Evolutionary conservation across 2,888 invertebrate genomes (phyloP), one percentile per base, ranked within the genome.

Genomic region (Darwinula stevensoni): DNA sequence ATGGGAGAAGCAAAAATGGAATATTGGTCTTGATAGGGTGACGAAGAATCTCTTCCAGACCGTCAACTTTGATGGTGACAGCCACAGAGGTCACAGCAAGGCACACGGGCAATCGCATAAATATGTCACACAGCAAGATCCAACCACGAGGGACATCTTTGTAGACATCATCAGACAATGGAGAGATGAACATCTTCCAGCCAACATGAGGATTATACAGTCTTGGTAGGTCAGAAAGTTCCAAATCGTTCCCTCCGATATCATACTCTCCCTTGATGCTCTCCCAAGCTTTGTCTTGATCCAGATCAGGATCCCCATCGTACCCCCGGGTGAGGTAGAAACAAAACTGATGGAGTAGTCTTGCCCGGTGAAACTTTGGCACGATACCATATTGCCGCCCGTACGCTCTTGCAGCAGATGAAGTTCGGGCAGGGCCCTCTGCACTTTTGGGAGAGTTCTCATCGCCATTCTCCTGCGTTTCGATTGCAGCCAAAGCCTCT

Each of bases 151-250:
- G 22, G 22, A 22, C 22, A n/a, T 6, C 6, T 22, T 22, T n/a
- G n/a, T n/a, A n/a, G n/a, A n/a, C n/a, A n/a, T n/a, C n/a, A n/a
- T n/a, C n/a, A n/a, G n/a, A n/a, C n/a, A n/a, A n/a, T n/a, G 71
- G 68, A 1, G 67, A 61, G 11, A 75, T 51, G 44, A 72, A 73
- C 50, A 66, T 67, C 45, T 63, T 66, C 69, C 71, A 73, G 39
- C 53, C 56, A 4, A 65, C 49, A 27, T 47, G 45, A 32, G 45
- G 3, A 33, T 4, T n/a, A 30, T 28, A 22, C 22, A 22, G n/a
- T 9, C 22, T 6, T n/a, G 22, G 22, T 9, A 22, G 22, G 9
- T 6, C 22, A 9, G 9, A n/a, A 22, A 22, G 6, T 22, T 22
- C 22, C n/a, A n/a, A n/a, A n/a, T n/a, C n/a, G n/a, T n/a, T n/a